These are phyloP conservation scores for Colostygia pectinataria DNA, from an alignment of 2,888 invertebrate genomes.

Conservation along the genomic window DNA sequence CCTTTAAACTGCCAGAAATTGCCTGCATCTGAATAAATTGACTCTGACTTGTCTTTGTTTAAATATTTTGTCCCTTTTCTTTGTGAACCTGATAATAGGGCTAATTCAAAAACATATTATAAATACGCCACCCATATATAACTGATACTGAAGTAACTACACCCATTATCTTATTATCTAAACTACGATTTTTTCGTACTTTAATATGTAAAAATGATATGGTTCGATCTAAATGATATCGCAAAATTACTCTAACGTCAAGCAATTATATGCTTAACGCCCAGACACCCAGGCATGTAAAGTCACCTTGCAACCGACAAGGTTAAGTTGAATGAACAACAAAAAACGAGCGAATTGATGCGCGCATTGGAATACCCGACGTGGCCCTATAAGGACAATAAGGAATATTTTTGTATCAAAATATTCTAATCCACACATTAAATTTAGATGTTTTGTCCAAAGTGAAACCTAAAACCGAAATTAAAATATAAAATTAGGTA, in stretches of 20 bases:
- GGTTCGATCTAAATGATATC: slow-evolving; percentile 70
- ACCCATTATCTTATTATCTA: slow-evolving; percentile 45
- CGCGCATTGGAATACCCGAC: slow-evolving; percentile 42
- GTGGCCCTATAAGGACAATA: slow-evolving; percentile 29
- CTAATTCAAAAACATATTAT: no score
- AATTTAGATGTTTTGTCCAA: slow-evolving; percentile 23
- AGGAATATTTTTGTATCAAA: slow-evolving; percentile 22
- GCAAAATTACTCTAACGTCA: slow-evolving; percentile 69
- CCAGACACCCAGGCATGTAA: slow-evolving; percentile 77
- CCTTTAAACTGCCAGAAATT: no score
- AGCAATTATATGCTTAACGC: slow-evolving; percentile 78
- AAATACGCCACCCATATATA: slow-evolving; percentile 14
- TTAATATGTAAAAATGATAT: slow-evolving; percentile 74
- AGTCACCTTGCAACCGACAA: slow-evolving; percentile 80
- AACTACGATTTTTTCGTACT: slow-evolving; percentile 52
- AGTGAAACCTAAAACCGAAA: slow-evolving; percentile 16
- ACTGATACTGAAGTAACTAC: slow-evolving; percentile 32
- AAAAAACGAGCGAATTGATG: slow-evolving; percentile 69
- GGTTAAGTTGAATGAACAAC: slow-evolving; percentile 78
- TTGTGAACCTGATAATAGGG: no score
- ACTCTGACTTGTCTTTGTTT: no score
- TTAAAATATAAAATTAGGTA: slow-evolving; percentile 23
- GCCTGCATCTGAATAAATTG: no score
- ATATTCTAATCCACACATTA: slow-evolving; percentile 22
- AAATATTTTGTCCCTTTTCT: no score